Evolutionary conservation across 2,888 invertebrate genomes (phyloP), one percentile per base, ranked within the genome.

Genomic region (Macrosoma leucophasiata): DNA sequence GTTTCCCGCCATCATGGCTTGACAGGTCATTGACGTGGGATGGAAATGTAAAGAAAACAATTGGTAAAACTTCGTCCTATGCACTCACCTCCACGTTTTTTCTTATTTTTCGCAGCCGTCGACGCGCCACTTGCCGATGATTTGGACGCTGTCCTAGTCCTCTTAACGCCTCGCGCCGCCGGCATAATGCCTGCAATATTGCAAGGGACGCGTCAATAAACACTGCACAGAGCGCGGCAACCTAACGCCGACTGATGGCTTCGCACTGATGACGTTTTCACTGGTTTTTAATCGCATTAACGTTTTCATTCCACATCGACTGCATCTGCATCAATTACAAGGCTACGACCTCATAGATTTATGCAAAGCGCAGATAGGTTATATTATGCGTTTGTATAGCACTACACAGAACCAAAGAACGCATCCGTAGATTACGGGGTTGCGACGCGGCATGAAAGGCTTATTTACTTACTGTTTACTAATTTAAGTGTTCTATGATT

Each of bases 11-110:
- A 82, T 81, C 60, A 60, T 62, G 55, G 54, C 73, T 77, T 82
- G 82, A 81, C 79, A 82, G 82, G 79, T 81, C 82, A 81, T 74
- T 82, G 82, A 81, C 82, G 72, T 81, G 65, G 68, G 41, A 55
- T 54, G 52, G 56, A 71, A 68, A 70, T 62, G 71, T 63, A 78
- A 79, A 75, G 78, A 82, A 81, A 81, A 81, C 78, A 82, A 78
- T 61, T 66, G 61, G 62, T 57, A 52, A 58, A 60, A 53, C 45
- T 50, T 54, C 47, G 46, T 47, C 56, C 43, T 23, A 38, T 39
- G 42, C 29, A 58, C 78, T 75, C 47, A 82, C 82, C 71, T 74
- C 72, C 73, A 52, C 82, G 81, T 69, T 84, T 85, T 62, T 84
- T 84, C 74, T 84, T 85, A 49, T 72, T 84, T 64, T 82, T 84